A percentile compares a stretch with the other conserved stretches of the same genome.
phyloP scores from a whole-genome alignment of 2,797 vertebrate genomes.

The Glyptemys insculpta region DNA sequence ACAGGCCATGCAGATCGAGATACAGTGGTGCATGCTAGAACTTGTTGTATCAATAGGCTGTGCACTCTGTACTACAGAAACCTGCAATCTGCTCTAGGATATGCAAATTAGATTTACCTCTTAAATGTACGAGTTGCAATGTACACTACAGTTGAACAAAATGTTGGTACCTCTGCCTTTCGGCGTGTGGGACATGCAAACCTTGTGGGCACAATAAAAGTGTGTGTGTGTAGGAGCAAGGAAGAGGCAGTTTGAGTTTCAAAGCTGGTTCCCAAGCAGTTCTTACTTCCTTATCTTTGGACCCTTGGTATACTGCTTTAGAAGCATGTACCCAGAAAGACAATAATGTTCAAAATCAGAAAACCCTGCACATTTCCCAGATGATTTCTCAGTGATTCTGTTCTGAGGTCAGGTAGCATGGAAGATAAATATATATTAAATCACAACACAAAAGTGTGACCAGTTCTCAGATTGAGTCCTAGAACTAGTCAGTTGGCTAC shows the following conservation, averaged over 20 bases:
- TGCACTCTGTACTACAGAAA: not conserved
- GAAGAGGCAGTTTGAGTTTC: not conserved
- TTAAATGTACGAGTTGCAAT: not conserved
- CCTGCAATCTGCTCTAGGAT: not conserved
- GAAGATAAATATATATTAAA: not conserved
- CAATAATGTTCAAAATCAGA: not conserved
- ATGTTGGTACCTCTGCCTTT: not conserved
- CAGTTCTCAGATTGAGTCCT: not conserved
- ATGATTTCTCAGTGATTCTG: not conserved
- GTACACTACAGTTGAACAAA: not conserved
- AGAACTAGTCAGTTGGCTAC: not conserved
- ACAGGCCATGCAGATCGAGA: not conserved
- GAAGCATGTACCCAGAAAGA: not conserved
- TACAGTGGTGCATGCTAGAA: not conserved
- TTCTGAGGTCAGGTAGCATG: not conserved
- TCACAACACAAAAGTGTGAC: not conserved
- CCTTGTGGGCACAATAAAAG: not conserved
- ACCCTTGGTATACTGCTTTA: not conserved
- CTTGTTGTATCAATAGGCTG: not conserved
- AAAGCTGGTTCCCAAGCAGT: fast-evolving
- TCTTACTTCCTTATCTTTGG: not conserved
- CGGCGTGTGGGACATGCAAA: not conserved
- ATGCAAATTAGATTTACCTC: fast-evolving
- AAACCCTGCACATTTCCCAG: not conserved
- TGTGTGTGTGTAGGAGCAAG: not conserved